Base-by-base conservation (phyloP, 2,888 invertebrate genomes). In the Polyommatus icarus region DNA sequence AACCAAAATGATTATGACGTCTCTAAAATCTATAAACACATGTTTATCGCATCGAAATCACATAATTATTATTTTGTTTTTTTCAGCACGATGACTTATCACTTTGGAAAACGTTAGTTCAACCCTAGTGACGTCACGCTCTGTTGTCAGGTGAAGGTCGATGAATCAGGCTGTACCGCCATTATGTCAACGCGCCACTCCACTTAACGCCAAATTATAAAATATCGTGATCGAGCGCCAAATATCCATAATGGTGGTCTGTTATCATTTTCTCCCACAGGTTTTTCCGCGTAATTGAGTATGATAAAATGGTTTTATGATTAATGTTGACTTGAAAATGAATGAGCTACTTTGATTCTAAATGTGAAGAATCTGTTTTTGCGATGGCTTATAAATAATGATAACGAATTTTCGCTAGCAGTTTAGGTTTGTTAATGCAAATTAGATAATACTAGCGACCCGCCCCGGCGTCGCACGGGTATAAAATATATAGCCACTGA, bases 151-250 rank as follows among this genome's bases (percentile, higher is more conserved):
- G 59, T 76, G 76, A 76, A 76, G 76, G 76, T 61, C 75, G 76
- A 79, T 78, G 78, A 78, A 57, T 78, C 76, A 77, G 29, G 73
- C 78, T 76, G 40, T 40, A 72, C 67, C 67, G 32, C 67, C 29
- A 75, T 75, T 75, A 75, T 75, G 75, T 75, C 75, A 75, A 75
- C 24, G 29, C 75, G 12, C 75, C 50, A 75, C 75, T 75, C 50
- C 24, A 50, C 71, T 36, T 71, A 40, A 40, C 40, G 40, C 40
- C 67, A 67, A 67, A 67, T 67, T 67, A 67, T 67, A 29, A 67
- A 67, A 67, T 40, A 72, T 40, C 73, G 73, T 73, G 73, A 73
- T 73, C 75, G 75, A 75, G 54, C 29, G 54, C 50, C 29, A 20
- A 75, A 54, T 18, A 67, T 67, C 24, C 67, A 67, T 29, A 29